A percentile compares a stretch with the other conserved stretches of the same genome.
Evolutionary conservation across 2,888 invertebrate species (phyloP).

Genomic region (Scaptomyza caliginosa): DNA sequence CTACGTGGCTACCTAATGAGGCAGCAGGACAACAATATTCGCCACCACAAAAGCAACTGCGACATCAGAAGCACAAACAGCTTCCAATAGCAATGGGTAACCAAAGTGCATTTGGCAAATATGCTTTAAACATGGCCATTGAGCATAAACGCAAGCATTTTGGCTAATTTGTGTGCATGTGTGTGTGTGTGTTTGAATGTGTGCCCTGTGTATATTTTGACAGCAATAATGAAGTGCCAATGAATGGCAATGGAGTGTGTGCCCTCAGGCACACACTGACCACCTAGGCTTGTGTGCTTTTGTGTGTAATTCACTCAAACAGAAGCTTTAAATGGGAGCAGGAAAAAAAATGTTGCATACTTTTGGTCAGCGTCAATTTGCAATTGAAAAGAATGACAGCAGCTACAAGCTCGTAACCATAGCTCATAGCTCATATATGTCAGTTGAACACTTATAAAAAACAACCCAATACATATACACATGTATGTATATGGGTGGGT

Average conservation of each 20-base stretch:
- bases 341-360: constrained; percentile 37
- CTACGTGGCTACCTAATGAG: constrained; percentile 40
- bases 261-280: not conserved
- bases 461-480: not conserved
- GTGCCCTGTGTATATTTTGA: constrained; percentile 14
- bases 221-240: constrained; percentile 64
- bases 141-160: constrained; percentile 38
- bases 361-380: constrained; percentile 48
- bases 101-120: constrained; percentile 49
- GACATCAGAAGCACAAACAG: constrained; percentile 9
- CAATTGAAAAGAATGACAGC: constrained; percentile 52
- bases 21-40: constrained; percentile 40
- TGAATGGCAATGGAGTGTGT: constrained; percentile 27
- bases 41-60: constrained; percentile 37
- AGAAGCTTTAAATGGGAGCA: constrained; percentile 3
- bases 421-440: constrained; percentile 37
- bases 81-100: not conserved
- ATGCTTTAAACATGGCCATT: constrained; percentile 37
- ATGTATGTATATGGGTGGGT: constrained; percentile 5
- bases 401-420: constrained; percentile 22
- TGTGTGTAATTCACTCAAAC: not conserved
- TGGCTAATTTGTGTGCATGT: constrained; percentile 41
- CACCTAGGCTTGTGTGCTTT: not conserved
- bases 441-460: not conserved
- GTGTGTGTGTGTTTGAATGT: constrained; percentile 11